These are phyloP conservation scores for Magallana angulata DNA, from an alignment of 1,140 invertebrate species.

Conservation along the genomic window DNA sequence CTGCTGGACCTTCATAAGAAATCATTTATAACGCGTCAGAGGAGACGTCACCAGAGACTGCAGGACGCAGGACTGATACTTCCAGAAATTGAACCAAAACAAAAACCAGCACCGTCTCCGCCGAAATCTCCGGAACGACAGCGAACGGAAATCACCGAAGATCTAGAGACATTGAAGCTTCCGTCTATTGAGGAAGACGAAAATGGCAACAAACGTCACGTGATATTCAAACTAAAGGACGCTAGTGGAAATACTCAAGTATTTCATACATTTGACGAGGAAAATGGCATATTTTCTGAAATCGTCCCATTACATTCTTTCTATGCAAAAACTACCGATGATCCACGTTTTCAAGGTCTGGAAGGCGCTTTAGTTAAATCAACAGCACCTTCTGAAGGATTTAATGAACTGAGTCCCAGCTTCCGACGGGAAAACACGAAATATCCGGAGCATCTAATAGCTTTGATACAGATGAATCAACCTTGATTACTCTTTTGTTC, in stretches of 20 bases:
- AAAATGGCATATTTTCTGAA: constrained; percentile 57
- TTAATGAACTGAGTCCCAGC: constrained; percentile 58
- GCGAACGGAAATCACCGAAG: constrained; percentile 15
- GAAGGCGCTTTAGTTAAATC: constrained; percentile 45
- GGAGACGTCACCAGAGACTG: constrained; percentile 63
- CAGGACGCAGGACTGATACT: constrained; percentile 39
- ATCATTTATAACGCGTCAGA: constrained; percentile 65
- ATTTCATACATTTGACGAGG: constrained; percentile 66
- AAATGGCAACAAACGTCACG: constrained; percentile 57
- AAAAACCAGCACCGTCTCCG: constrained; percentile 29
- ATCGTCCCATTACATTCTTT: constrained; percentile 62
- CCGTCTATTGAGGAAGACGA: constrained; percentile 47
- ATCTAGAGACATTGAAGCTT: constrained; percentile 59
- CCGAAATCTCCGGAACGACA: constrained; percentile 21
- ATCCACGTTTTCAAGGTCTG: constrained; percentile 64
- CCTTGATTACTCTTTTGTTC: not conserved
- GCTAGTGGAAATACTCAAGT: constrained; percentile 66
- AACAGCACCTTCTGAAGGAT: constrained; percentile 40
- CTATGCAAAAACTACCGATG: constrained; percentile 62
- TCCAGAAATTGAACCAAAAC: constrained; percentile 44
- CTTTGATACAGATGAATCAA: constrained; percentile 15
- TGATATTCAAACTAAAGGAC: constrained; percentile 66
- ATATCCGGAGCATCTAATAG: constrained; percentile 35
- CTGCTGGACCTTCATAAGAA: constrained; percentile 69
- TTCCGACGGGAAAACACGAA: constrained; percentile 38